These are phyloP conservation scores for Hippasteria phrygiana DNA, from an alignment of 53 echinoderm and acorn worm genomes.

Conservation along the genomic window DNA sequence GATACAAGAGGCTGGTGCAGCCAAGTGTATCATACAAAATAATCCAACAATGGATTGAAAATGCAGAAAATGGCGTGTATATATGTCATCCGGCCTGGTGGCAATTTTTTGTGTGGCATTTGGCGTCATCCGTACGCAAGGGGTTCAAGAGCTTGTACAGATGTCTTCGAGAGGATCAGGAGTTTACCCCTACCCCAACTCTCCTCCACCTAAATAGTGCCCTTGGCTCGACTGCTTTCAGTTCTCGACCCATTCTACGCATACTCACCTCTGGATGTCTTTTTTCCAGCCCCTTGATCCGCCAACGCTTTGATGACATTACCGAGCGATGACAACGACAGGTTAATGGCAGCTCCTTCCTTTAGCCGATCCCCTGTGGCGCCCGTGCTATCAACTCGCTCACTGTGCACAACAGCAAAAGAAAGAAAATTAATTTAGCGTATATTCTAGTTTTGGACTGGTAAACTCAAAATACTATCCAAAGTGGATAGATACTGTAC, in stretches of 20 bases:
- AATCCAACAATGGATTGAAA: no score
- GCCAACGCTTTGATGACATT: slow-evolving; percentile 88
- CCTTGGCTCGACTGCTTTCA: background rate
- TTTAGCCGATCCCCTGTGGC: slow-evolving; percentile 95
- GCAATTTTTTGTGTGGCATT: no score
- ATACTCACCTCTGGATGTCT: slow-evolving; percentile 72
- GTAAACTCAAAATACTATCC: background rate
- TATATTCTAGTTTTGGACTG: background rate
- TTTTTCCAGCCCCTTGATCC: slow-evolving; percentile 82
- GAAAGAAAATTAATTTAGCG: background rate
- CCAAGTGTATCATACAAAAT: no score
- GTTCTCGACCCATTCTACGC: background rate
- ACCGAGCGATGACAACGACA: slow-evolving; percentile 86
- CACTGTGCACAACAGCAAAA: slow-evolving; percentile 66
- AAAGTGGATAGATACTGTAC: no score
- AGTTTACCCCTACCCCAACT: no score
- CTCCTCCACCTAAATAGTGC: background rate
- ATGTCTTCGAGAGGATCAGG: no score
- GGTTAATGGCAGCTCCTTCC: slow-evolving; percentile 96
- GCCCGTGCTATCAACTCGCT: slow-evolving; percentile 95
- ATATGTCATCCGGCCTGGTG: no score
- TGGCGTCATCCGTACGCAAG: no score
- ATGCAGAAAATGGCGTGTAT: no score
- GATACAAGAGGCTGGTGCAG: no score
- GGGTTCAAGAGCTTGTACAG: no score